These are phyloP conservation scores for Accipiter cooperii DNA, from an alignment of 2,113 vertebrate genomes.

Conservation along the genomic window DNA sequence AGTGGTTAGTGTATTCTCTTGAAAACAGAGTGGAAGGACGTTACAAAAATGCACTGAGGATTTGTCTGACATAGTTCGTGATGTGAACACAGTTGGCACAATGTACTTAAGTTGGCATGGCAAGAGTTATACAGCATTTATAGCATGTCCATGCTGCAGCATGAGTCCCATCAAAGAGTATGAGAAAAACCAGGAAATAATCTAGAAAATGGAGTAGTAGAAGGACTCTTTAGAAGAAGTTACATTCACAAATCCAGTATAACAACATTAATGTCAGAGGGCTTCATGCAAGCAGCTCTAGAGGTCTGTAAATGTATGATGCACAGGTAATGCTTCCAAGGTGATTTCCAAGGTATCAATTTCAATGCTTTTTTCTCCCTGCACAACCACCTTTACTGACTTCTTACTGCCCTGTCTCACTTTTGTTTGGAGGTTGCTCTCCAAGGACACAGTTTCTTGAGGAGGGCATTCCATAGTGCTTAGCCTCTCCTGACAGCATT, in stretches of 20 bases:
- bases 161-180: neutral
- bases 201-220: neutral
- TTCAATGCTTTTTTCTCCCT: slow-evolving; percentile 35
- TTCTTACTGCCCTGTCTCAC: neutral
- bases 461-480: neutral
- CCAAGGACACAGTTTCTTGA: neutral
- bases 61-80: neutral
- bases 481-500: neutral
- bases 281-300: neutral
- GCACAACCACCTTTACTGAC: slow-evolving; percentile 24
- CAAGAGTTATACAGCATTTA: neutral
- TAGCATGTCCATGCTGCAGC: neutral
- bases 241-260: neutral
- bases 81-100: neutral
- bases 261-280: neutral
- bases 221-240: neutral
- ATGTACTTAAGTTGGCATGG: neutral
- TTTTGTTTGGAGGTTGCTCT: neutral
- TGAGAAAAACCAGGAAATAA: neutral
- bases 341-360: slow-evolving; percentile 56
- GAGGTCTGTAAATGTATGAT: slow-evolving; percentile 15
- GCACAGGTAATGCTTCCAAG: slow-evolving; percentile 60
- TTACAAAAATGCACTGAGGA: neutral
- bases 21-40: neutral
- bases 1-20: neutral